Percentiles rank a stretch among this genome's conserved stretches.
These are phyloP conservation scores for Aphidoletes aphidimyza DNA, from an alignment of 2,888 invertebrate genomes.

Conservation along the genomic window DNA sequence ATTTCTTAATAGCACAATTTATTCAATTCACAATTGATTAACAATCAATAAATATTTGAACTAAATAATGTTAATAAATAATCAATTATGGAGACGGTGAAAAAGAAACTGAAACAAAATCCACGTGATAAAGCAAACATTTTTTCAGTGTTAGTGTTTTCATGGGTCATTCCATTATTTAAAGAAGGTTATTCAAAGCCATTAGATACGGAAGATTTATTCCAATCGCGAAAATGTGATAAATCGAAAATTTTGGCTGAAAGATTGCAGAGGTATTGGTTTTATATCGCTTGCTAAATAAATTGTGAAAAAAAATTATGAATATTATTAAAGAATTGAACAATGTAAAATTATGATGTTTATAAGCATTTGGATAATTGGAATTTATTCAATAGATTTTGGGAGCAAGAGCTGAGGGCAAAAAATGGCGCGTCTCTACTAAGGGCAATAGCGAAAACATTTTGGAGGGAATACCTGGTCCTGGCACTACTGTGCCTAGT, in stretches of 20 bases:
- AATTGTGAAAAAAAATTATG: too few relatives aligned
- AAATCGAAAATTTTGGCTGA: conserved; percentile 67
- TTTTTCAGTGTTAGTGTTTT: conserved; percentile 67
- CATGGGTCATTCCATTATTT: conserved; percentile 69
- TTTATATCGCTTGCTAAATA: too few relatives aligned
- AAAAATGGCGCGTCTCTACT: conserved; percentile 58
- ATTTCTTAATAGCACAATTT: too few relatives aligned
- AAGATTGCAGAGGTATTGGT: conserved; percentile 67
- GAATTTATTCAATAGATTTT: conserved; percentile 57
- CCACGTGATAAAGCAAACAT: conserved; percentile 67
- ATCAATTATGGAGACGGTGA: too few relatives aligned
- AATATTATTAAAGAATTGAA: too few relatives aligned
- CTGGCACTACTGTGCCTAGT: conserved; percentile 57
- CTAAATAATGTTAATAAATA: too few relatives aligned
- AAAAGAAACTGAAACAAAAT: too few relatives aligned
- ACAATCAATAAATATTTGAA: too few relatives aligned
- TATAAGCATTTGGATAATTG: too few relatives aligned
- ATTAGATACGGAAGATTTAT: conserved; percentile 68
- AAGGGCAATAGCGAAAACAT: conserved; percentile 58
- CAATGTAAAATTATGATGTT: too few relatives aligned
- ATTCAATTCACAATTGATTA: too few relatives aligned
- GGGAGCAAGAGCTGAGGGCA: conserved; percentile 57
- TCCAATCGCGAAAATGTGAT: conserved; percentile 67
- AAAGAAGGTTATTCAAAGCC: conserved; percentile 67
- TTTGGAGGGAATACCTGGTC: conserved; percentile 58